These are phyloP conservation scores for Cerastis rubricosa DNA, from an alignment of 2,888 invertebrate genomes.

Conservation along the genomic window DNA sequence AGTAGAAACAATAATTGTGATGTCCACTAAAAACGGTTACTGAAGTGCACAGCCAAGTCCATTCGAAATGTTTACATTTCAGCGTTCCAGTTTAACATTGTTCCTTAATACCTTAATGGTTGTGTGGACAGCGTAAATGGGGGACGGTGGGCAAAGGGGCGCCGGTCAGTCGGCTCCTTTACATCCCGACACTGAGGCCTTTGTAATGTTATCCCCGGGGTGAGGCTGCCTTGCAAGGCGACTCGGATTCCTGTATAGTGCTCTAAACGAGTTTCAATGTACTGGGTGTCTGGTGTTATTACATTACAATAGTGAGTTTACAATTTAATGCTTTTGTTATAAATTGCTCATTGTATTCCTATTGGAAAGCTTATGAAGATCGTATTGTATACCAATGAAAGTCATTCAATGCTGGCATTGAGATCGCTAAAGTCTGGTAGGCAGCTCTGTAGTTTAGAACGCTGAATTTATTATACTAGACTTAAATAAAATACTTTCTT, in stretches of 20 bases:
- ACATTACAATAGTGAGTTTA: constrained; percentile 39
- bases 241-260: constrained; percentile 57
- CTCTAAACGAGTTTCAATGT: constrained; percentile 63
- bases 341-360: constrained; percentile 15
- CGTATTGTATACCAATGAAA: not conserved
- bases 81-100: constrained; percentile 43
- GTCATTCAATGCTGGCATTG: not conserved
- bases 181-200: constrained; percentile 62
- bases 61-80: constrained; percentile 45
- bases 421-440: not conserved
- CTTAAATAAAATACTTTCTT: constrained; percentile 7
- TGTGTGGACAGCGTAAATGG: constrained; percentile 53
- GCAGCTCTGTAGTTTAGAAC: not conserved
- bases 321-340: constrained; percentile 20
- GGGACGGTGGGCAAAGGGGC: constrained; percentile 41
- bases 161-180: constrained; percentile 64
- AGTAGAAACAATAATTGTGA: constrained; percentile 7
- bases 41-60: constrained; percentile 29
- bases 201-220: constrained; percentile 67
- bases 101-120: constrained; percentile 60
- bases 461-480: not conserved
- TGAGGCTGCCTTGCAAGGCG: constrained; percentile 62
- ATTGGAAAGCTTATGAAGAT: constrained; percentile 8
- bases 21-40: constrained; percentile 21
- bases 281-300: constrained; percentile 49